Conservation (phyloP, 2,888 invertebrate species). For the Machimus rusticus region DNA sequence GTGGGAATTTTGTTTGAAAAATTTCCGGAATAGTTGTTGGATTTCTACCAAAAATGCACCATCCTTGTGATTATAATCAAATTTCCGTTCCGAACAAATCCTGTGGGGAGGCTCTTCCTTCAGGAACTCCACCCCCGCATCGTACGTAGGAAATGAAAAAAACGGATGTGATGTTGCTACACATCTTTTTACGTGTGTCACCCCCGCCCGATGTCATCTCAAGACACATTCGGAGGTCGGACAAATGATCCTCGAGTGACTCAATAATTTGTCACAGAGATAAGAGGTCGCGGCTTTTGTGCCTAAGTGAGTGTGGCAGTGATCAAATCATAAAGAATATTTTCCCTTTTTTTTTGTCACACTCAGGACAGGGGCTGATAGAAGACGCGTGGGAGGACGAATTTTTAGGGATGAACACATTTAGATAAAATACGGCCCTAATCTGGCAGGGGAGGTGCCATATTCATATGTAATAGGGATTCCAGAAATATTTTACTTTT, state of each 20-base stretch:
- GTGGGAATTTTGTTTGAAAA: not conserved
- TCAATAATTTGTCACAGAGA: slow-evolving; percentile 20
- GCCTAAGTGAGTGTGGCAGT: slow-evolving; percentile 18
- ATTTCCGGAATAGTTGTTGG: not conserved
- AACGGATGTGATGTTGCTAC: not conserved
- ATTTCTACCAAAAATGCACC: not conserved
- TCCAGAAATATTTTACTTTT: not conserved
- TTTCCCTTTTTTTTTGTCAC: not conserved
- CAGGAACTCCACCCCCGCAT: not conserved
- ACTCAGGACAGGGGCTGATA: not conserved
- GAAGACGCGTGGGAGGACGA: not conserved
- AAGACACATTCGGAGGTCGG: not conserved
- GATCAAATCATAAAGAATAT: slow-evolving; percentile 14
- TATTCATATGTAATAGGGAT: not conserved
- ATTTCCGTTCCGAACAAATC: not conserved
- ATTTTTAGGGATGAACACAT: not conserved
- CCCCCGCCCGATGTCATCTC: not conserved
- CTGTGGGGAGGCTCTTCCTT: not conserved
- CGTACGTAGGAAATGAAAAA: not conserved
- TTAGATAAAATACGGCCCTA: not conserved
- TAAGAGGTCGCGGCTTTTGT: slow-evolving; percentile 8
- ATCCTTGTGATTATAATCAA: not conserved
- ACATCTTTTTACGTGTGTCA: not conserved
- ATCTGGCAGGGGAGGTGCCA: not conserved
- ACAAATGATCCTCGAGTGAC: not conserved